Conservation (phyloP, 2,888 invertebrate genomes). For the Epinotia bilunana region DNA sequence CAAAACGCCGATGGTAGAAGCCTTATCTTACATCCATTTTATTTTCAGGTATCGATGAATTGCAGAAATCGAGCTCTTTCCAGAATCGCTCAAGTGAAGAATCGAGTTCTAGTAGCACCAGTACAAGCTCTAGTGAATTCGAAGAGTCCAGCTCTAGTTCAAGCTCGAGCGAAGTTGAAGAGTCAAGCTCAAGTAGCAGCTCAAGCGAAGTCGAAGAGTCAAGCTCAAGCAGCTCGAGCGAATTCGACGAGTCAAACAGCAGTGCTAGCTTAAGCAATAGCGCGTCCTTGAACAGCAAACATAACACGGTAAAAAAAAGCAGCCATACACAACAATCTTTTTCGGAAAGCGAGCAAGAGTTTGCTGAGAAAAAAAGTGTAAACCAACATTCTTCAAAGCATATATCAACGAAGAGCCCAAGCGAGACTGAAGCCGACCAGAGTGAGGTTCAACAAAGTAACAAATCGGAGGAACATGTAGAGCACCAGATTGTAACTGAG, state of each 20-base stretch:
- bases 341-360: neutral
- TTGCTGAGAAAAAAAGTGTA: neutral
- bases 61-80: neutral
- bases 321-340: neutral
- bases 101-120: constrained; percentile 1
- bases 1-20: neutral
- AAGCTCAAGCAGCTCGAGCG: constrained; percentile 4
- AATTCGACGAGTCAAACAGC: neutral
- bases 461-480: neutral
- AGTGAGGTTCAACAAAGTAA: neutral
- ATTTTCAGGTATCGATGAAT: constrained; percentile 14
- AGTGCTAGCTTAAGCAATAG: neutral
- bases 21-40: neutral
- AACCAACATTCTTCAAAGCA: neutral
- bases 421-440: neutral
- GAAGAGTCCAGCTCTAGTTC: constrained; percentile 6
- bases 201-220: neutral
- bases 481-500: neutral
- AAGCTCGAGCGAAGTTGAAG: neutral
- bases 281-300: neutral
- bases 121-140: neutral
- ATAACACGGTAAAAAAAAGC: neutral
- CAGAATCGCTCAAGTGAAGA: neutral
- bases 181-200: constrained; percentile 5
- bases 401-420: neutral